Evolutionary conservation across 2,888 invertebrate genomes (phyloP).

Genomic region (Volucella inanis): DNA sequence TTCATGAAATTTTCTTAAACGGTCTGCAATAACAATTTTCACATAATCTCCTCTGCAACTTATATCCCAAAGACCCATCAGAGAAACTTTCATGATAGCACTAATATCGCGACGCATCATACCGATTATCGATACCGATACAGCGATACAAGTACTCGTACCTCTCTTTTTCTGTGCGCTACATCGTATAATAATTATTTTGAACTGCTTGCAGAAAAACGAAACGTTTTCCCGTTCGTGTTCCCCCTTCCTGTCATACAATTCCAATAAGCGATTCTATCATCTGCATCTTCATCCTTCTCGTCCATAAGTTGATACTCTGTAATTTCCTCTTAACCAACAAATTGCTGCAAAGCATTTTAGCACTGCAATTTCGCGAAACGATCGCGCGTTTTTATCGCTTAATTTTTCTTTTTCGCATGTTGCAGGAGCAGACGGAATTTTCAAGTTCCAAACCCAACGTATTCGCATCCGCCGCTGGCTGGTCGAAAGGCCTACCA

Average conservation of each 20-base stretch:
- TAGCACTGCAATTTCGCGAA: slow-evolving; percentile 75
- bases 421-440: slow-evolving; percentile 47
- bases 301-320: slow-evolving; percentile 18
- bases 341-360: slow-evolving; percentile 75
- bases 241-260: not conserved
- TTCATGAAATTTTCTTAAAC: slow-evolving; percentile 1
- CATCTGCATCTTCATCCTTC: slow-evolving; percentile 13
- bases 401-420: slow-evolving; percentile 75
- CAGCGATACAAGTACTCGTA: not conserved
- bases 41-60: slow-evolving; percentile 62
- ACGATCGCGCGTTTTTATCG: slow-evolving; percentile 75
- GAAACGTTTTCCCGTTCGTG: not conserved
- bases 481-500: not conserved
- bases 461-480: slow-evolving; percentile 15
- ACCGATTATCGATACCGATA: no score
- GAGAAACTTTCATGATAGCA: slow-evolving; percentile 50
- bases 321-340: slow-evolving; percentile 74
- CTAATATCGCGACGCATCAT: slow-evolving; percentile 39
- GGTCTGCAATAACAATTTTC: slow-evolving; percentile 64
- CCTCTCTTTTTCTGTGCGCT: not conserved
- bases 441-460: slow-evolving; percentile 25
- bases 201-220: slow-evolving; percentile 33
- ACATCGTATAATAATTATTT: slow-evolving; percentile 59
- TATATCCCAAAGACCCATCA: slow-evolving; percentile 43
- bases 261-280: not conserved